phyloP scores from a whole-genome alignment of 1,140 invertebrate species.

The Globodera ellingtonae region DNA sequence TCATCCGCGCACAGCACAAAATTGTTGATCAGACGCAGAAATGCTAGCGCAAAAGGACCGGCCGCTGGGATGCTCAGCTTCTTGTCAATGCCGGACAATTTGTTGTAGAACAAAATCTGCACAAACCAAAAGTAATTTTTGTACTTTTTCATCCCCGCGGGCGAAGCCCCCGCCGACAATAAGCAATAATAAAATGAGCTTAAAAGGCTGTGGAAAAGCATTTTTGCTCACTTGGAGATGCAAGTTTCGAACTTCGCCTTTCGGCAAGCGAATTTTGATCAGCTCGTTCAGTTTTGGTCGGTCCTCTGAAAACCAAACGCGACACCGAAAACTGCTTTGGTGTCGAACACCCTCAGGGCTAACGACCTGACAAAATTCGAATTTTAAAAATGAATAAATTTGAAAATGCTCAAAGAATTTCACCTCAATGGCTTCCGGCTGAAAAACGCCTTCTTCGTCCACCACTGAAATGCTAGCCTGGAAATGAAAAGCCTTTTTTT shows the following conservation, averaged over 20 bases:
- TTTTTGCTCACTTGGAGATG: conserved; percentile 74
- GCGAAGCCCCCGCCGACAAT: no score
- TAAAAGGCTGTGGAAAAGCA: neutral
- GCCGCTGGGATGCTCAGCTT: conserved; percentile 71
- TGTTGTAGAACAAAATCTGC: conserved; percentile 82
- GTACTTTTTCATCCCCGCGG: no score
- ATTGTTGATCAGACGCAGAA: conserved; percentile 81
- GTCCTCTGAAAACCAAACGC: conserved; percentile 91
- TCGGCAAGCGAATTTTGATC: conserved; percentile 82
- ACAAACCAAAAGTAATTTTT: neutral
- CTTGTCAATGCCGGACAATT: conserved; percentile 12
- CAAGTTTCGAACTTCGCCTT: conserved; percentile 84
- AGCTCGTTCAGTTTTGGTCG: conserved; percentile 89
- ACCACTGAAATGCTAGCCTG: conserved; percentile 43
- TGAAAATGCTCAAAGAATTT: neutral
- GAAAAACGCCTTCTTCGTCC: conserved; percentile 35
- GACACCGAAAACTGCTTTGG: conserved; percentile 75
- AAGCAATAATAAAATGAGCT: no score
- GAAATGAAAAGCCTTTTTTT: conserved; percentile 2
- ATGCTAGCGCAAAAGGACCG: conserved; percentile 81
- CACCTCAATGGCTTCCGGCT: conserved; percentile 28
- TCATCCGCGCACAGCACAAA: conserved; percentile 84
- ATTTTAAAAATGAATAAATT: conserved; percentile 24
- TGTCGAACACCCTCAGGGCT: conserved; percentile 40
- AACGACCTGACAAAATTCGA: conserved; percentile 24